These are phyloP conservation scores for Calameuta filiformis DNA, from an alignment of 2,888 invertebrate genomes.

Conservation along the genomic window DNA sequence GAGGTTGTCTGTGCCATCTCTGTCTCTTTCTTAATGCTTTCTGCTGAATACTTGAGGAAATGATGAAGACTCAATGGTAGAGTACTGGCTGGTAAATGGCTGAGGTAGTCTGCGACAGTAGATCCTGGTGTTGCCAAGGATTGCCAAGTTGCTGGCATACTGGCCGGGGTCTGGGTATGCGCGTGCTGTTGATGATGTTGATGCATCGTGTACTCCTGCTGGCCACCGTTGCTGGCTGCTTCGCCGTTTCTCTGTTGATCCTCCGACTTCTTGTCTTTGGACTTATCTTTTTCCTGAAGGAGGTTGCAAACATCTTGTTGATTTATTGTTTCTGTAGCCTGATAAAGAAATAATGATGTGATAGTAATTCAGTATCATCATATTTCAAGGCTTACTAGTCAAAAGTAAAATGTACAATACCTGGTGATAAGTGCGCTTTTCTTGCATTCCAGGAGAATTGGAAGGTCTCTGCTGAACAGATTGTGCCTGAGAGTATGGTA, in stretches of 20 bases:
- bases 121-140: conserved; percentile 78
- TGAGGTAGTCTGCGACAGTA: conserved; percentile 86
- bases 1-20: conserved; percentile 68
- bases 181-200: conserved; percentile 65
- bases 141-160: conserved; percentile 77
- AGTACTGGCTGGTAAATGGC: conserved; percentile 80
- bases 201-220: conserved; percentile 69
- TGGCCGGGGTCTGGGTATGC: conserved; percentile 63
- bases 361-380: not conserved
- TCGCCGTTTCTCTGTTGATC: conserved; percentile 66
- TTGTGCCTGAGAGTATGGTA: conserved; percentile 62
- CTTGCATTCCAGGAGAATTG: conserved; percentile 62
- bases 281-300: conserved; percentile 60
- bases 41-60: conserved; percentile 84
- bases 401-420: conserved; percentile 31
- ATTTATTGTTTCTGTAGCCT: conserved; percentile 57
- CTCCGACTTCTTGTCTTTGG: conserved; percentile 57
- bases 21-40: conserved; percentile 80
- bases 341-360: conserved; percentile 32
- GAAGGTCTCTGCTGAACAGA: conserved; percentile 61
- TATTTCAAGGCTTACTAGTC: not conserved
- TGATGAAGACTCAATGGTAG: conserved; percentile 84
- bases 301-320: conserved; percentile 62
- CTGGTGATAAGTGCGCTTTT: conserved; percentile 63
- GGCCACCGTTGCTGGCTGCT: conserved; percentile 68